Percentiles rank a stretch among this genome's conserved stretches.
These are phyloP conservation scores for Stigmatopora argus DNA, from an alignment of 2,113 vertebrate genomes.

Conservation along the genomic window DNA sequence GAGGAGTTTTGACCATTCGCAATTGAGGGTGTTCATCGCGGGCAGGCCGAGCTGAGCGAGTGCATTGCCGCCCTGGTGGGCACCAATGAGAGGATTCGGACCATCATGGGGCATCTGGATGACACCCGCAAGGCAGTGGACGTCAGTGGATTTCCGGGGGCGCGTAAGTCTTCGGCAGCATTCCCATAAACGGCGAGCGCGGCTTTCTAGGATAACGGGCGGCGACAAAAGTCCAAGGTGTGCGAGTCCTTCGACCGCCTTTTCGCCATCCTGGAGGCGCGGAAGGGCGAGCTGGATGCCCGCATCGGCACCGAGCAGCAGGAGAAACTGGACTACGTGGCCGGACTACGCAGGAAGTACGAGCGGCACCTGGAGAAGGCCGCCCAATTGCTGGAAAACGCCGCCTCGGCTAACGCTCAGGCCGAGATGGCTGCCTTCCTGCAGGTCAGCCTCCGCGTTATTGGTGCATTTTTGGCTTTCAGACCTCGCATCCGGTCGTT, in stretches of 20 bases:
- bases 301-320: constrained; percentile 84
- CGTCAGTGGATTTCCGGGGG: constrained; percentile 58
- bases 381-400: constrained; percentile 85
- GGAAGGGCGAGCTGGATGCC: constrained; percentile 83
- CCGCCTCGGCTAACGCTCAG: constrained; percentile 91
- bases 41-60: constrained; percentile 81
- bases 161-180: neutral
- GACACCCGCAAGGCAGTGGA: constrained; percentile 83
- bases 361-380: constrained; percentile 81
- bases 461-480: too few relatives aligned
- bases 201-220: constrained; percentile 79
- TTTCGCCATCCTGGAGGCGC: constrained; percentile 87
- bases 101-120: constrained; percentile 84
- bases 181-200: neutral
- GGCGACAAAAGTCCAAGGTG: constrained; percentile 86
- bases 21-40: neutral
- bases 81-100: constrained; percentile 87
- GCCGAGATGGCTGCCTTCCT: constrained; percentile 92
- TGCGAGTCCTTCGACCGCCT: constrained; percentile 91
- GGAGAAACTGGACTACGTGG: constrained; percentile 84
- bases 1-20: neutral
- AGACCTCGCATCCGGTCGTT: too few relatives aligned
- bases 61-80: constrained; percentile 86
- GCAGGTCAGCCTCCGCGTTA: constrained; percentile 71
- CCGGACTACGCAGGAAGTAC: constrained; percentile 81